Conservation (phyloP, 2,888 invertebrate species). For the Erebia epiphron region DNA sequence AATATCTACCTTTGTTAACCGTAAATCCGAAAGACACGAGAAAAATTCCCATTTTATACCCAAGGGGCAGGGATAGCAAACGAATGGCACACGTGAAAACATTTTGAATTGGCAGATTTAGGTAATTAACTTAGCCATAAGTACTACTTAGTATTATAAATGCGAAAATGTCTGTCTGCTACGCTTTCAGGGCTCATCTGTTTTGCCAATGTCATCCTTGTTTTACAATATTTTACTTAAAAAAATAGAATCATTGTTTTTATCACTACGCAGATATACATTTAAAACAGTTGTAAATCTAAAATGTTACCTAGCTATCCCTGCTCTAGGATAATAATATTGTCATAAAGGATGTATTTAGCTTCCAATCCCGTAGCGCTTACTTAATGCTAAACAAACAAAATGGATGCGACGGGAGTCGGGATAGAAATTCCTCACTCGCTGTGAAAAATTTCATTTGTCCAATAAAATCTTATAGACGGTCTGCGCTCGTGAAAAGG, state of each 20-base stretch:
- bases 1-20: not conserved
- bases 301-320: not conserved
- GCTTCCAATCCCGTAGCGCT: constrained; percentile 11
- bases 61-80: not conserved
- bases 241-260: too few species aligned
- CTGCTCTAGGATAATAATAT: not conserved
- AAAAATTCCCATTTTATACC: constrained; percentile 7
- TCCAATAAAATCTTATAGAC: constrained; percentile 48
- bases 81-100: not conserved
- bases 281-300: not conserved
- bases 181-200: too few species aligned
- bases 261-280: too few species aligned
- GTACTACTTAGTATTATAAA: too few species aligned
- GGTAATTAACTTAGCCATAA: too few species aligned
- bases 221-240: too few species aligned
- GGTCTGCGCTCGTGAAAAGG: constrained; percentile 48
- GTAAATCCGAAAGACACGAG: constrained; percentile 7
- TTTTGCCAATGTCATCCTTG: too few species aligned
- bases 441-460: constrained; percentile 50
- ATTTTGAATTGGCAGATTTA: not conserved
- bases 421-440: constrained; percentile 37
- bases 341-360: constrained; percentile 19
- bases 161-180: too few species aligned
- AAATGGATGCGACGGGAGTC: constrained; percentile 35
- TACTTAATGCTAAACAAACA: constrained; percentile 29